Base-by-base conservation (phyloP, 1,140 invertebrate species). In the Penaeus japonicus region DNA sequence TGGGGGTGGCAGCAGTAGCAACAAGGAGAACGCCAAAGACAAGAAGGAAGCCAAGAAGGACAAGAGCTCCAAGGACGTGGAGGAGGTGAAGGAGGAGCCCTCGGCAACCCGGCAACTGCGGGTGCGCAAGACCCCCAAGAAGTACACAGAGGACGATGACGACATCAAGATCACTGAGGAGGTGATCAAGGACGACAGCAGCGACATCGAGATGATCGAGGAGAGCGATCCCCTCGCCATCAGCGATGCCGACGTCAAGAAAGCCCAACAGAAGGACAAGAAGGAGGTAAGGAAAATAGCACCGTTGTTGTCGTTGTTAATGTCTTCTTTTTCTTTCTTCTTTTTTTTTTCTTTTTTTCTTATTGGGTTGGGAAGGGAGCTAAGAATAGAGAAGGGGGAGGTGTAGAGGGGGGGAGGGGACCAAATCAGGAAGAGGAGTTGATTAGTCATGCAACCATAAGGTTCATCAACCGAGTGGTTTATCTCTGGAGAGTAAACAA, bases 191-290 rank as follows among this genome's bases (percentile, higher is more conserved):
- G 87, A 90, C 39, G 90, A 89, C 20, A 83, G 77, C 39, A 89
- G 90, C 55, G 90, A 90, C 65, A 89, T 90, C 15, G 89, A 90
- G 57, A 90, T 90, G 90, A 90, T 90, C 18, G 90, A 90, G 39
- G 90, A 90, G 65, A 90, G 87, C 59, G 90, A 90, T 39, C 90
- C 90, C 18, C 57, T 90, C 2, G 88, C 90, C 22, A 88, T 90
- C 17, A 84, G 80, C 65, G 89, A 87, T 62, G 84, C 84, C 12
- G 89, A 90, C 47, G 89, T 90, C 30, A 90, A 84, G 81, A 90
- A 90, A 47, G 53, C 85, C 17, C 79, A 87, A 53, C 55, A 70
- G 24, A 89, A 81, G 86, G 82, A 84, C 15, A 85, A 89, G 78
- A 90, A 90, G 70, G 89, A 82, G 80, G 81, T 90, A 39, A 87